Percentiles rank a stretch among this genome's conserved stretches.
These are phyloP conservation scores for Lydus trimaculatus DNA, from an alignment of 2,888 invertebrate species.

Conservation along the genomic window DNA sequence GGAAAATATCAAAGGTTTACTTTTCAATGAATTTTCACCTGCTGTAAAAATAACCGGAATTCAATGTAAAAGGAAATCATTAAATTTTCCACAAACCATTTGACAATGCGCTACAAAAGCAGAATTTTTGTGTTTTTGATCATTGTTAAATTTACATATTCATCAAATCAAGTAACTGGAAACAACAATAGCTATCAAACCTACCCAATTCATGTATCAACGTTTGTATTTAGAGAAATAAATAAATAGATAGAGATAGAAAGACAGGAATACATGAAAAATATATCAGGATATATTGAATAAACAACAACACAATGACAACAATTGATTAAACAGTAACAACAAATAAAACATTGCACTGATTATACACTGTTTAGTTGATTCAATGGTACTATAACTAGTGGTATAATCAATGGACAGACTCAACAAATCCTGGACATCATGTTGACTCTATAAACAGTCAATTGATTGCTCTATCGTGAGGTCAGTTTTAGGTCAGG, in stretches of 20 bases:
- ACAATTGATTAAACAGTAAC: not conserved
- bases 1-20: not conserved
- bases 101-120: not conserved
- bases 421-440: not conserved
- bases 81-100: slow-evolving; percentile 1
- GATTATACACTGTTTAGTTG: not conserved
- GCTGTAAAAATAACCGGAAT: not conserved
- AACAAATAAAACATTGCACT: not conserved
- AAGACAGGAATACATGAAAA: too few species aligned
- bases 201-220: not conserved
- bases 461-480: not conserved
- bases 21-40: not conserved
- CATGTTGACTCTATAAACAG: not conserved
- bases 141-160: not conserved
- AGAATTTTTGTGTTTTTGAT: not conserved
- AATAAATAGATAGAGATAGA: not conserved
- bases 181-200: not conserved
- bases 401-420: not conserved
- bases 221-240: not conserved
- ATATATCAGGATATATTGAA: not conserved
- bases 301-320: not conserved
- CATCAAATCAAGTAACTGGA: not conserved
- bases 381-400: not conserved
- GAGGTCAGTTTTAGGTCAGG: not conserved
- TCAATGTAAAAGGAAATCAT: not conserved